Conservation (phyloP, 2,888 invertebrate genomes). For the Sphecodes monilicornis region DNA sequence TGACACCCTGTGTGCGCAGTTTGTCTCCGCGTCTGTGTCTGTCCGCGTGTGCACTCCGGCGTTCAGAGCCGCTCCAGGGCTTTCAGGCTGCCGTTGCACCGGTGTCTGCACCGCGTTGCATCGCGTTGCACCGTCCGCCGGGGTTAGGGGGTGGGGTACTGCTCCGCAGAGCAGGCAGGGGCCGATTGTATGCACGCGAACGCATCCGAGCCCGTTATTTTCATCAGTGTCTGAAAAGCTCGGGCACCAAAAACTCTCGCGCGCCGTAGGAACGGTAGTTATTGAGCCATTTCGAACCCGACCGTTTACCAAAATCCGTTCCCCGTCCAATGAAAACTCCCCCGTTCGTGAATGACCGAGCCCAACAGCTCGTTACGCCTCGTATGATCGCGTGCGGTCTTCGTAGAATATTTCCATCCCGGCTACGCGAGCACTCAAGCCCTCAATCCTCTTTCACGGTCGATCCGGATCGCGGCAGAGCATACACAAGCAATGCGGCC, state of each 20-base stretch:
- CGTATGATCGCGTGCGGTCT: slow-evolving; percentile 50
- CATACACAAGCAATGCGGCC: background rate
- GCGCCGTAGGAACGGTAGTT: slow-evolving; percentile 46
- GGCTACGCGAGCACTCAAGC: background rate
- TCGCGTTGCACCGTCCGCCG: background rate
- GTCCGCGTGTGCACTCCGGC: background rate
- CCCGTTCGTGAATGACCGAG: slow-evolving; percentile 47
- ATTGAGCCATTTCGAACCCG: slow-evolving; percentile 52
- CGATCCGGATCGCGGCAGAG: background rate
- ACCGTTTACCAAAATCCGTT: slow-evolving; percentile 51
- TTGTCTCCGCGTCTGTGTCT: background rate
- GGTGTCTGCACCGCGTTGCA: background rate
- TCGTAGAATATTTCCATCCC: slow-evolving; percentile 33
- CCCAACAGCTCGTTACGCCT: slow-evolving; percentile 54
- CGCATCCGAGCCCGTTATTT: slow-evolving; percentile 61
- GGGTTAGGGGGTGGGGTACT: too few relatives aligned
- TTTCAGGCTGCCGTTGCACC: slow-evolving; percentile 37
- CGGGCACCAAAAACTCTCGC: slow-evolving; percentile 40
- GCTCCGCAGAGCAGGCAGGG: background rate
- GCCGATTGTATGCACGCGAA: slow-evolving; percentile 49
- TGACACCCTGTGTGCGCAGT: background rate
- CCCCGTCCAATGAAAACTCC: slow-evolving; percentile 48
- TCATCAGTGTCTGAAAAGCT: slow-evolving; percentile 52
- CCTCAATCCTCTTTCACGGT: background rate
- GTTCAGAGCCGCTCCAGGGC: slow-evolving; percentile 40